Percentiles rank a stretch among this genome's conserved stretches.
Conservation (phyloP, 2,113 vertebrate genomes). For the Aleadryas rufinucha region DNA sequence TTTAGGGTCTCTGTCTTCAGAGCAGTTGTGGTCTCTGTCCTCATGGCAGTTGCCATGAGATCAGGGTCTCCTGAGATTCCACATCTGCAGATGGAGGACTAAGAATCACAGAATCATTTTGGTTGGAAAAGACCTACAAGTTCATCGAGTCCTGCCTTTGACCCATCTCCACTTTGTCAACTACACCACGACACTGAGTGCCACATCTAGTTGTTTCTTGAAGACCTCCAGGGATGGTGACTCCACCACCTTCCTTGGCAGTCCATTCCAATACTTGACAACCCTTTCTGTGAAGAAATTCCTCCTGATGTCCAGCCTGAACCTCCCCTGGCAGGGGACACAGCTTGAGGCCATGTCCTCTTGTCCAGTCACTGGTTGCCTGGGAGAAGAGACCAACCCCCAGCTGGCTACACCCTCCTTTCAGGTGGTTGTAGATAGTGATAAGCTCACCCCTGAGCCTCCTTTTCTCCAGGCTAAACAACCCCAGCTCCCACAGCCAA, state of each 20-base stretch:
- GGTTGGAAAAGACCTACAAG: background rate
- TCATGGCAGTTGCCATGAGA: background rate
- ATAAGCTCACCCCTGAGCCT: too few relatives aligned
- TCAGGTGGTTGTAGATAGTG: fast-evolving
- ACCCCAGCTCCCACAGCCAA: fast-evolving
- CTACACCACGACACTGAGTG: background rate
- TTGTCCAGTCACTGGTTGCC: background rate
- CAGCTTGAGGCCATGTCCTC: background rate
- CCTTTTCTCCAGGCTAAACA: background rate
- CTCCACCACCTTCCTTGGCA: background rate
- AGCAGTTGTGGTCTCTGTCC: background rate
- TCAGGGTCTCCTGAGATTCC: background rate
- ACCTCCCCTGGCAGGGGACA: background rate
- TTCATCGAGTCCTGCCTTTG: background rate
- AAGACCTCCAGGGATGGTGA: background rate
- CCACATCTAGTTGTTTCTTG: background rate
- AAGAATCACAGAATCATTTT: background rate
- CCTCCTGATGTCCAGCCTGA: background rate
- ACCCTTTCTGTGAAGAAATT: background rate
- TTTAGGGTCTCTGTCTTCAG: background rate
- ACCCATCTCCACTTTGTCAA: background rate
- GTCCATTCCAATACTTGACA: background rate
- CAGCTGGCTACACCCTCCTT: background rate
- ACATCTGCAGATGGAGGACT: background rate
- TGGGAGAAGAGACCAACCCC: fast-evolving